Evolutionary conservation across 2,113 vertebrate genomes (phyloP).

Genomic region (Gobius niger): DNA sequence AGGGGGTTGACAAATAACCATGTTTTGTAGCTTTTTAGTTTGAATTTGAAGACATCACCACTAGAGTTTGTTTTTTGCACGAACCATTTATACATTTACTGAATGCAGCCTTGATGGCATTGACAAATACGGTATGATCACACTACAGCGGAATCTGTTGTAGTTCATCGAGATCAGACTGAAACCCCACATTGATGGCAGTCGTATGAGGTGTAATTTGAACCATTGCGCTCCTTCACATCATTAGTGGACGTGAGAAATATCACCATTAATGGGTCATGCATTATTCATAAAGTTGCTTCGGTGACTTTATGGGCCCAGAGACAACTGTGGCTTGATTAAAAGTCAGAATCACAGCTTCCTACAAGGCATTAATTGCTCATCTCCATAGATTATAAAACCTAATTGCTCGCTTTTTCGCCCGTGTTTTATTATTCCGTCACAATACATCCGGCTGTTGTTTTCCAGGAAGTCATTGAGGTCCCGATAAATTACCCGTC

Average conservation of each 20-base stretch:
- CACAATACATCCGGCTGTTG: conserved; percentile 66
- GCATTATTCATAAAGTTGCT: conserved; percentile 58
- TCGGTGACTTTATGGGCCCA: conserved; percentile 47
- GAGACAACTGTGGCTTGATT: conserved; percentile 56
- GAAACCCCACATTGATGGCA: neutral
- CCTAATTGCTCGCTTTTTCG: conserved; percentile 62
- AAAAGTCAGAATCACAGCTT: conserved; percentile 62
- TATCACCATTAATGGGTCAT: conserved; percentile 44
- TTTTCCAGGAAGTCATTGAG: conserved; percentile 62
- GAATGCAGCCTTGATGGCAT: neutral
- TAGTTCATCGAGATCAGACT: neutral
- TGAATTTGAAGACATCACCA: neutral
- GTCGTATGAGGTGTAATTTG: conserved; percentile 39
- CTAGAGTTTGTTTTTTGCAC: neutral
- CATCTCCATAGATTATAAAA: conserved; percentile 63
- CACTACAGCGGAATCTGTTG: neutral
- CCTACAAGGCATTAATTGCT: conserved; percentile 58
- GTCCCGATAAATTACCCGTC: conserved; percentile 56
- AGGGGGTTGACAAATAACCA: neutral
- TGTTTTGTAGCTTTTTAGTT: neutral
- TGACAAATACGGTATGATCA: conserved; percentile 1
- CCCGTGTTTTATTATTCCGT: conserved; percentile 73
- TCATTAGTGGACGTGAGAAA: conserved; percentile 34
- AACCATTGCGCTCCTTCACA: conserved; percentile 37
- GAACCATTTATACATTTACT: neutral